A percentile compares a stretch with the other conserved stretches of the same genome.
Evolutionary conservation across 2,113 vertebrate species (phyloP).

Genomic region (Callipepla californica): DNA sequence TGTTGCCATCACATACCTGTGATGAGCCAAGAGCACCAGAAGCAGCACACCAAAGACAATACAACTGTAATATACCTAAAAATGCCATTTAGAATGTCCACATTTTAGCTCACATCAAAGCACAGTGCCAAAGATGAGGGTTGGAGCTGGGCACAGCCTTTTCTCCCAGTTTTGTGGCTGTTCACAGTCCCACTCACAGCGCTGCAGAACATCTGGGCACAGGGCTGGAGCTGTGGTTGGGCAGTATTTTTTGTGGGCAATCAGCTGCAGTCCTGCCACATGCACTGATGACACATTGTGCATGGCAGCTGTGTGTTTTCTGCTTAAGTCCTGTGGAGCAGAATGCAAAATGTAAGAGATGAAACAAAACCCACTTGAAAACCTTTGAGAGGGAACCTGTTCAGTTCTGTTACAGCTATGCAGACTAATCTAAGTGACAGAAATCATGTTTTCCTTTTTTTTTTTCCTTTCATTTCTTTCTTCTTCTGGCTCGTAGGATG

Average conservation of each 20-base stretch:
- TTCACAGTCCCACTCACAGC: not conserved
- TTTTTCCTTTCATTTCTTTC: not conserved
- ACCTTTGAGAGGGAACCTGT: not conserved
- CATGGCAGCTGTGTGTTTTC: not conserved
- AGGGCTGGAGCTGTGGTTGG: no score
- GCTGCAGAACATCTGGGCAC: not conserved
- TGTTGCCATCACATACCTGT: not conserved
- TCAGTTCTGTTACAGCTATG: not conserved
- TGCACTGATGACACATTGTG: rapidly evolving
- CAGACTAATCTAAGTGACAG: not conserved
- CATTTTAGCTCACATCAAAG: rapidly evolving
- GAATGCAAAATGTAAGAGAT: not conserved
- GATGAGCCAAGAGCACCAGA: not conserved
- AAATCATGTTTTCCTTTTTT: not conserved
- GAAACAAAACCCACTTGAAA: not conserved
- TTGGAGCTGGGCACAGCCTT: not conserved
- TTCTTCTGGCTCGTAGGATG: not conserved
- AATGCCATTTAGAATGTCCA: not conserved
- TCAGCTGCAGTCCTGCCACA: not conserved
- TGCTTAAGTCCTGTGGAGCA: not conserved
- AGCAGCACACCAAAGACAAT: not conserved
- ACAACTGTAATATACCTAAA: not conserved
- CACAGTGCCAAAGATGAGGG: not conserved
- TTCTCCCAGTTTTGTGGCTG: not conserved
- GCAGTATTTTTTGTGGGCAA: not conserved